phyloP scores from a whole-genome alignment of 2,797 vertebrate species.

The Spheniscus humboldti region DNA sequence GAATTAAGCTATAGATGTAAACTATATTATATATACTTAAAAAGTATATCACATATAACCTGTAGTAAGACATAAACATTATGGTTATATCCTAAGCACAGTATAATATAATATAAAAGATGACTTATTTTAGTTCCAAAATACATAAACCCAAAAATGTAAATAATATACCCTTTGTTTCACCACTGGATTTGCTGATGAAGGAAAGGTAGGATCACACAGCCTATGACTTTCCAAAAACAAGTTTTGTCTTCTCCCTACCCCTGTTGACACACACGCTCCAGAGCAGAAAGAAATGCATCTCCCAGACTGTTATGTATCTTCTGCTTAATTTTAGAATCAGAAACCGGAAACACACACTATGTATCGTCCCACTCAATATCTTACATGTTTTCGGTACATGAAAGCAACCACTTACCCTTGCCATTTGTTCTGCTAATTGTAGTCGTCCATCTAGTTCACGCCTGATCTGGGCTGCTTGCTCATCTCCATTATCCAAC shows the following conservation, averaged over 20 bases:
- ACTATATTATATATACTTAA: not conserved
- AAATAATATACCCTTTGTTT: not conserved
- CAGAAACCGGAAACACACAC: not conserved
- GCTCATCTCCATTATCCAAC: constrained; percentile 95
- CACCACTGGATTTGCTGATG: not conserved
- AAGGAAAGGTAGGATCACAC: not conserved
- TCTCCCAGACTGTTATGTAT: not conserved
- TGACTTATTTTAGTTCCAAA: not conserved
- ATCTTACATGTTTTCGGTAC: not conserved
- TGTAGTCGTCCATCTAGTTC: constrained; percentile 93
- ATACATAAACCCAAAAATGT: not conserved
- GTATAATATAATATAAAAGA: not conserved
- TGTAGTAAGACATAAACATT: not conserved
- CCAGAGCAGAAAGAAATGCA: not conserved
- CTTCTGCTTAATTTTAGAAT: not conserved
- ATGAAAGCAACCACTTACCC: constrained; percentile 72
- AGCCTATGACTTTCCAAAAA: not conserved
- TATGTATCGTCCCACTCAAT: not conserved
- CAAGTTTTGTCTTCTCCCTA: not conserved
- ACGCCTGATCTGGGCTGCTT: constrained; percentile 95
- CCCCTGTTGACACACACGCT: not conserved
- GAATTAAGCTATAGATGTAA: not conserved
- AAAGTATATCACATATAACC: not conserved
- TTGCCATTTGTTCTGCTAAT: constrained; percentile 87
- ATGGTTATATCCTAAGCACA: not conserved